These are phyloP conservation scores for rat (Rattus norvegicus) DNA, from an alignment of 2,113 vertebrate genomes.

Conservation along the genomic window GRCr8 NC_086024.1:46952501-46953000, in stretches of 20 bases:
- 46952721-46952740: fast-evolving
- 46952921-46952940: neutral
- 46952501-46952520: neutral
- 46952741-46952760: neutral
- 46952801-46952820: neutral
- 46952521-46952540: neutral
- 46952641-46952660: neutral
- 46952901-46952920: neutral
- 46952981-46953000: neutral
- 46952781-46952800: neutral
- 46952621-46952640: neutral
- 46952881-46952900: neutral
- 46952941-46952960: neutral
- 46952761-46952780: neutral
- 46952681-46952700: neutral
- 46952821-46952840: neutral
- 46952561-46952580: neutral
- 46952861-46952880: neutral
- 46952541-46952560: neutral
- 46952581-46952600: neutral
- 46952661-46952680: neutral
- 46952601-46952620: neutral
- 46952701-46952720: neutral
- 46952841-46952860: neutral
- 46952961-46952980: neutral